A percentile compares a stretch with the other conserved stretches of the same genome.
Conservation (phyloP, 2,113 vertebrate genomes). For the Poeciliopsis turrubarensis region DNA sequence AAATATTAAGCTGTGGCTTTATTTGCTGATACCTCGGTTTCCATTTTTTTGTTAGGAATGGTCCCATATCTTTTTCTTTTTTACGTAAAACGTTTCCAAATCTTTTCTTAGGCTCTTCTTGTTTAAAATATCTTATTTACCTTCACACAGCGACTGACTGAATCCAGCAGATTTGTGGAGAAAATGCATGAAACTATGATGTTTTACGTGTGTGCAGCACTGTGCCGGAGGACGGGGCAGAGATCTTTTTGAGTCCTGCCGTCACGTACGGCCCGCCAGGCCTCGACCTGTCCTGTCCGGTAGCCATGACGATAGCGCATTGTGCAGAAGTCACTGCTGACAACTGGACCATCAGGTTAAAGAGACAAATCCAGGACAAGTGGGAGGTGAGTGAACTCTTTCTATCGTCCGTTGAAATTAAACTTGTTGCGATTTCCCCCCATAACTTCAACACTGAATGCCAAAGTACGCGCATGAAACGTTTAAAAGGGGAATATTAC, state of each 20-base stretch:
- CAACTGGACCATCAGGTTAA: constrained; percentile 89
- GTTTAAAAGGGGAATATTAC: constrained; percentile 3
- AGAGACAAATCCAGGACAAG: constrained; percentile 84
- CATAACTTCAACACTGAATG: neutral
- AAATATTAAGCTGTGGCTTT: too few species aligned
- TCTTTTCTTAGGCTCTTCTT: too few species aligned
- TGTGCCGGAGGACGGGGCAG: constrained; percentile 82
- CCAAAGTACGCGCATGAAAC: constrained; percentile 13
- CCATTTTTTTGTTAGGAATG: too few species aligned
- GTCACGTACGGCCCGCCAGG: constrained; percentile 90
- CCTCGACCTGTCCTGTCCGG: constrained; percentile 83
- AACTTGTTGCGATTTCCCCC: neutral
- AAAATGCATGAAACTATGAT: neutral
- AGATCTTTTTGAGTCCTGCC: constrained; percentile 88
- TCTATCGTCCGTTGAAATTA: neutral
- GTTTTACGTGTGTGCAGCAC: constrained; percentile 70
- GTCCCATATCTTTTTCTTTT: too few species aligned
- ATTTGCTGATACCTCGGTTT: too few species aligned
- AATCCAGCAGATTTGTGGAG: neutral
- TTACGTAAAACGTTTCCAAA: too few species aligned
- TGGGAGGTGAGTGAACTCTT: constrained; percentile 87
- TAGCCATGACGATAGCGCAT: constrained; percentile 89
- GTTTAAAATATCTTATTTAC: too few species aligned
- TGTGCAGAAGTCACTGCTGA: constrained; percentile 85
- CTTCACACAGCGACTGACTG: too few species aligned